A percentile compares a stretch with the other conserved stretches of the same genome.
phyloP scores from a whole-genome alignment of 2,888 invertebrate species.

The Hydroisotoma schaefferi region DNA sequence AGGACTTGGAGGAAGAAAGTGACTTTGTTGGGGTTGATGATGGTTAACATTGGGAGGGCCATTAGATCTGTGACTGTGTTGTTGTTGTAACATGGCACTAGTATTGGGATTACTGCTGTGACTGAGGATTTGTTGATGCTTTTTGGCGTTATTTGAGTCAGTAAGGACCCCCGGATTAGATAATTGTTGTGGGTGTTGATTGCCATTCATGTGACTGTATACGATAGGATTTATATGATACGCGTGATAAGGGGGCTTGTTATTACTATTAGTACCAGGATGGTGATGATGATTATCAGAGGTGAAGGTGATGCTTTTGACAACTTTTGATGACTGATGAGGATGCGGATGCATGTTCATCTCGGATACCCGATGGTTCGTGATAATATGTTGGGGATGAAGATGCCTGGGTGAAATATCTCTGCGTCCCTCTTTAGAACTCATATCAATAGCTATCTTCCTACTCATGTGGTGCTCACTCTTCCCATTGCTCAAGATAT shows the following conservation, averaged over 20 bases:
- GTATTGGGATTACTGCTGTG: constrained; percentile 8
- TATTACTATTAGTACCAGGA: constrained; percentile 20
- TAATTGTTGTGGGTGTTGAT: constrained; percentile 9
- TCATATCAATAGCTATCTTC: constrained; percentile 12
- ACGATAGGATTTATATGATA: constrained; percentile 9
- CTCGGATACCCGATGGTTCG: background rate
- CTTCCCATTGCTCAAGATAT: no score
- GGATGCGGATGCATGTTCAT: constrained; percentile 2
- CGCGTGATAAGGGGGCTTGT: background rate
- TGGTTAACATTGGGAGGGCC: background rate
- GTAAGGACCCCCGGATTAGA: constrained; percentile 15
- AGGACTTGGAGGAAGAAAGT: constrained; percentile 46
- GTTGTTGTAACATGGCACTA: background rate
- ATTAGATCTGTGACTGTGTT: background rate
- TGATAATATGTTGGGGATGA: background rate
- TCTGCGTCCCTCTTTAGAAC: constrained; percentile 12
- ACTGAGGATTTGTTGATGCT: background rate
- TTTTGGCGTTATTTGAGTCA: constrained; percentile 22
- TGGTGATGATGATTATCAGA: constrained; percentile 17
- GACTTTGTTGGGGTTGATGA: constrained; percentile 22
- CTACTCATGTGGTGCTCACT: background rate
- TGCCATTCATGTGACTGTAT: constrained; percentile 26
- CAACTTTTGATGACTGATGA: constrained; percentile 14
- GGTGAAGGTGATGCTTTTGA: constrained; percentile 37
- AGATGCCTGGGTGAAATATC: background rate